Evolutionary conservation across 2,888 invertebrate genomes (phyloP).

Genomic region (Tenthredo distinguenda): DNA sequence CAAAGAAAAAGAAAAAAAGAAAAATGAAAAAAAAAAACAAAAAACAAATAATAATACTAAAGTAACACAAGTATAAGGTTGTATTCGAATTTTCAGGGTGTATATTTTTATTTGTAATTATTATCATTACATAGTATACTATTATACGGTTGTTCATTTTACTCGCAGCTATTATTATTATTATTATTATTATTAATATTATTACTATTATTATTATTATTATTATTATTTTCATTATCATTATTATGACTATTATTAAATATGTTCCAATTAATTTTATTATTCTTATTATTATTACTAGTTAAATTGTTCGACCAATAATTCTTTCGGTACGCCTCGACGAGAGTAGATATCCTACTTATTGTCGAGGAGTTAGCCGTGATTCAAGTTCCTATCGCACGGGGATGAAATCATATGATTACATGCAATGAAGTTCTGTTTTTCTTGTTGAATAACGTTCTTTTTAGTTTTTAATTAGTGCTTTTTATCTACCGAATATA

Average conservation of each 20-base stretch:
- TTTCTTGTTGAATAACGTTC: not conserved
- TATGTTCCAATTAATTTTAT: slow-evolving; percentile 31
- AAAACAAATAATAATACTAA: slow-evolving; percentile 51
- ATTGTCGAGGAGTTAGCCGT: slow-evolving; percentile 5
- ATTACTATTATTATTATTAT: slow-evolving; percentile 54
- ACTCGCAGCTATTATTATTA: slow-evolving; percentile 56
- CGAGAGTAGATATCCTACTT: not conserved
- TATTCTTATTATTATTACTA: slow-evolving; percentile 30
- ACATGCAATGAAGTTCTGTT: slow-evolving; percentile 45
- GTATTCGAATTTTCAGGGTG: slow-evolving; percentile 64
- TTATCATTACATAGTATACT: slow-evolving; percentile 49
- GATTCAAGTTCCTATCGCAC: slow-evolving; percentile 49
- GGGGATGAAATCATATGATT: slow-evolving; percentile 51
- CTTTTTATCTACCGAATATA: slow-evolving; percentile 7
- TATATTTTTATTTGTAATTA: slow-evolving; percentile 54
- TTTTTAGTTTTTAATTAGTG: slow-evolving; percentile 3
- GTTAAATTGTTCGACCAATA: slow-evolving; percentile 49
- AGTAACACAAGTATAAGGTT: slow-evolving; percentile 61
- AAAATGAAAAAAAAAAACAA: slow-evolving; percentile 7
- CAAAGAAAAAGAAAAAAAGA: slow-evolving; percentile 24
- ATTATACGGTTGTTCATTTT: slow-evolving; percentile 41
- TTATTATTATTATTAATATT: slow-evolving; percentile 56
- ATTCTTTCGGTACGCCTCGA: slow-evolving; percentile 43
- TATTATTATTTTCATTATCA: slow-evolving; percentile 57
- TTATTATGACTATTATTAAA: slow-evolving; percentile 54